These are phyloP conservation scores for Nothoprocta perdicaria DNA, from an alignment of 2,113 vertebrate species.

Conservation along the genomic window DNA sequence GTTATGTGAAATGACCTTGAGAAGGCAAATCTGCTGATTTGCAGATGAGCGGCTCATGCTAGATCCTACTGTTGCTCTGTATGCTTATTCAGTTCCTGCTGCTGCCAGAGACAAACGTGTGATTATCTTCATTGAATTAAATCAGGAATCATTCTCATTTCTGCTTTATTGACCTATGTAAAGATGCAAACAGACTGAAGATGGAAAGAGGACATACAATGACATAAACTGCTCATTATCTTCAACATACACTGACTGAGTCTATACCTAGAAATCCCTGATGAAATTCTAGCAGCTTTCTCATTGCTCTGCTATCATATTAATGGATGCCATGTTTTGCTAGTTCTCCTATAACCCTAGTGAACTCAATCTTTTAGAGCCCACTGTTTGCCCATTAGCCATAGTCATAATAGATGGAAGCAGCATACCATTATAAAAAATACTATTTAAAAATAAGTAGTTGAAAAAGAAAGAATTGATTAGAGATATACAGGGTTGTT, in stretches of 20 bases:
- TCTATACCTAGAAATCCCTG: background rate
- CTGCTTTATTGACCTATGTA: background rate
- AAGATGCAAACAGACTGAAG: background rate
- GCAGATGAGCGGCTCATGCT: background rate
- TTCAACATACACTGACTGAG: accelerated
- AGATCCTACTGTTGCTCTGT: background rate
- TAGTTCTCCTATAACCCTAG: background rate
- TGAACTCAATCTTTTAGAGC: background rate
- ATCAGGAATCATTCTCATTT: background rate
- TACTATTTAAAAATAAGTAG: background rate
- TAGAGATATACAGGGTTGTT: background rate
- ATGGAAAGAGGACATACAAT: background rate
- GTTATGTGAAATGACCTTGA: background rate
- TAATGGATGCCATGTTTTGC: background rate
- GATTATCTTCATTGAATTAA: slow-evolving; percentile 6
- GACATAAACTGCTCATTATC: background rate
- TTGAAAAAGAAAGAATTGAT: background rate
- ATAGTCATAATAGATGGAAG: background rate
- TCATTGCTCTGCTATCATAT: background rate
- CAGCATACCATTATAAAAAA: background rate
- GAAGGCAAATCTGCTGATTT: background rate
- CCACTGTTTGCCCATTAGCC: accelerated
- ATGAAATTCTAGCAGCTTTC: background rate
- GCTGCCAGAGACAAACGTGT: background rate
- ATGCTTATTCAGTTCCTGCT: background rate